Conservation (phyloP, 2,797 vertebrate species). For the Pangasius djambal region DNA sequence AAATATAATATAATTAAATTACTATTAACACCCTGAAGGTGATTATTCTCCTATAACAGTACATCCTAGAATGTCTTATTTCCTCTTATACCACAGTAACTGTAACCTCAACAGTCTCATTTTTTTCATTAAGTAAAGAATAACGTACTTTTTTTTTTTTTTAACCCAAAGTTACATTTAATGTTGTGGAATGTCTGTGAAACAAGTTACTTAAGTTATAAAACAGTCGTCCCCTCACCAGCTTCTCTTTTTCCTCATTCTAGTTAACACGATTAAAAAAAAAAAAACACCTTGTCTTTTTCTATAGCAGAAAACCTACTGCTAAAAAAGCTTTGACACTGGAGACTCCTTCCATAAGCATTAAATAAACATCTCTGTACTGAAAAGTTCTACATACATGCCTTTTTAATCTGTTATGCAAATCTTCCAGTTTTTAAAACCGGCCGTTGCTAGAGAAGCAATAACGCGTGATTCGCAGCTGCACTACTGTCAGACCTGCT, state of each 20-base stretch:
- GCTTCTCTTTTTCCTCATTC: neutral
- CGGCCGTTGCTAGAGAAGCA: neutral
- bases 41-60: neutral
- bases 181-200: neutral
- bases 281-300: neutral
- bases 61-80: neutral
- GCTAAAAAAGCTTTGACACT: neutral
- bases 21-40: neutral
- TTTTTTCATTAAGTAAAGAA: neutral
- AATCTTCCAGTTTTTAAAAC: neutral
- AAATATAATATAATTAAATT: neutral
- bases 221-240: neutral
- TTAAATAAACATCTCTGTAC: neutral
- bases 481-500: neutral
- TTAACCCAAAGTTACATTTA: neutral
- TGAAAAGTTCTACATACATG: neutral
- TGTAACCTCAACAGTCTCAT: neutral
- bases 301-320: neutral
- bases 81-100: neutral
- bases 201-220: neutral
- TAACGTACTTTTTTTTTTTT: neutral
- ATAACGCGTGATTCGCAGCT: neutral
- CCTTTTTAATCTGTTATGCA: neutral
- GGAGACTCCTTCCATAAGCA: neutral
- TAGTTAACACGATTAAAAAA: neutral